Base-by-base conservation (phyloP, 2,797 vertebrate species). In the Rhyacichthys aspro region DNA sequence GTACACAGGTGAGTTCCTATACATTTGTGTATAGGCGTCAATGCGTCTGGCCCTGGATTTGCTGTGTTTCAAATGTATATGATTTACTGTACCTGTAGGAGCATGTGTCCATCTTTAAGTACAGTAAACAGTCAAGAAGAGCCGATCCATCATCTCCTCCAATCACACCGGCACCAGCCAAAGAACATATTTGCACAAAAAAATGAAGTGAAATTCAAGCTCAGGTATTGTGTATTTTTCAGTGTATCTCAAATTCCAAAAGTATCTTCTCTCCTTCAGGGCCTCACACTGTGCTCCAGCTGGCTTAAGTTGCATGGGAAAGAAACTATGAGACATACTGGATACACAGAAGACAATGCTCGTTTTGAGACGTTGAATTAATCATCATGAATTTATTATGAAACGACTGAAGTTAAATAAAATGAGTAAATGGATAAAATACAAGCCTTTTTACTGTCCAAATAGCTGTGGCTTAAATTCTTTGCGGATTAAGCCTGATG, bases 241-340 rank as follows among this genome's bases (percentile, higher is more conserved):
- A 53, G 45, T 70, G 59, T 19, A 55, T 70, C 78, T 86, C 65
- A 7, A 11, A 60, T 83, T 83, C 45, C 80, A 66, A 17, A 11
- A 3, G 28, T 16, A 44, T 11, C 32, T 11, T 55, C 54, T 52
- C 43, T 67, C 37, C 74, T 77, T 1, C 42, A 47, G 74, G 76
- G 71, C 71, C 48, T 66, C 70, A 33, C 1, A 53, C 72, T 41
- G 75, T 65, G 74, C 55, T 54, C 48, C 39, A 23, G 70, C 41
- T 9, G 0, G 69, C 54, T 84, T 59, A 41, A 5, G 32, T 14
- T 23, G 17, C 28, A 52, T 39, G 59, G 45, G 50, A 61, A 71
- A 38, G 55, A 76, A 64, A 18, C 41, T 59, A 12, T 17, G 41
- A 49, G 36, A 10, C 10, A 62, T 11, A 43, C 18, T 53, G 50